Evolutionary conservation across 2,888 invertebrate genomes (phyloP), one percentile per base, ranked within the genome.

Genomic region (Pandemis cinnamomeana): DNA sequence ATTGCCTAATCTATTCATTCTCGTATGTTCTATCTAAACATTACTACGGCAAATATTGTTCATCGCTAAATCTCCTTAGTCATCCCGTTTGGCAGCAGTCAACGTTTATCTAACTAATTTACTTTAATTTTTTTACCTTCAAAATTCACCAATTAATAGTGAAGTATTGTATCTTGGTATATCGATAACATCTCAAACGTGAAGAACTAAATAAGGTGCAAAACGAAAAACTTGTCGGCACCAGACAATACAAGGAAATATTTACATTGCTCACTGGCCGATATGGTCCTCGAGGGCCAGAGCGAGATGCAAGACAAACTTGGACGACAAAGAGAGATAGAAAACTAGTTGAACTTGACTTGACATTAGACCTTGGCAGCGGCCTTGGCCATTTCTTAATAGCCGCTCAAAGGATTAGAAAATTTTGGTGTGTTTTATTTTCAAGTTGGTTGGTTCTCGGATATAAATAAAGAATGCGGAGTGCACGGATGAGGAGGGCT

Each of bases 331-430:
- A 71, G 10, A 51, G 67, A 67, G 70, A 71, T 8, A 27, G 66
- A 42, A 27, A 27, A 46, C 61, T 70, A 74, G 76, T 80, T 70
- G 75, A 72, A 73, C 75, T 79, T 76, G 79, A 83, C 79, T 82
- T 77, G 82, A 71, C 71, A 64, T 76, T 75, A 75, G 75, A 77
- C 78, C 78, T 78, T 68, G 63, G 70, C 67, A 58, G 51, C 76
- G 79, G 79, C 79, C 79, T 81, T 80, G 78, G 60, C 66, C 60
- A 76, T 76, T 77, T 73, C 76, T 77, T 73, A 60, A 44, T 42
- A 58, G 63, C 72, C 58, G 63, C 46, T 63, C n/a, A 73, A 51
- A 58, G 67, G 41, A 67, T 67, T 10, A 41, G 51, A 67, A 36
- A 51, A 64, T 48, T 27, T 64, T 5, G 41, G 15, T 48, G 4